Base-by-base conservation (phyloP, 2,797 vertebrate species). In the Mormyrops attenuatus region DNA sequence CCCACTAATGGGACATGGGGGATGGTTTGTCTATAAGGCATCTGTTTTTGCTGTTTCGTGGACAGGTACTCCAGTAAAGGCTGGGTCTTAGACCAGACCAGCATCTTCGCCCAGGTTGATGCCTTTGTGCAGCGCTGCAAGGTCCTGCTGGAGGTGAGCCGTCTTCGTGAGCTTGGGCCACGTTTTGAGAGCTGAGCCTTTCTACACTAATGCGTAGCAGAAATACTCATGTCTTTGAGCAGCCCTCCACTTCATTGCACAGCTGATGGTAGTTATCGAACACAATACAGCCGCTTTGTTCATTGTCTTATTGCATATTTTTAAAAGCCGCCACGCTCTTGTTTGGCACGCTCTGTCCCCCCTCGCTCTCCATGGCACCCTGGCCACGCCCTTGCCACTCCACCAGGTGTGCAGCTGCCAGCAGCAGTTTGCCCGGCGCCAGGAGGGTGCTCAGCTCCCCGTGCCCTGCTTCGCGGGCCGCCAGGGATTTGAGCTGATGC, bases 101-200 rank as follows among this genome's bases (percentile, higher is more conserved):
- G 91, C 44, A 96, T 98, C 91, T 98, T 98, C 55, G 95, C 96
- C 69, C 93, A 96, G 90, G 93, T 97, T 41, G 97, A 98, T 60
- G 95, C 96, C 11, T 97, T 96, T 47, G 94, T 98, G 88, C 96
- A 97, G 88, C 96, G 97, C 89, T 97, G 97, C 93, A 96, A 93
- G 93, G 96, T 97, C 73, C 95, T 98, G n/a, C 93, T 97, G 44
- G 97, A 98, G 97, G 97, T 98, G 92, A 90, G 95, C 17, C n/a
- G 53, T 86, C n/a, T 55, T 50, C 15, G 0, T 52, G 13, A 52
- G 53, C 80, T 85, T 38, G 26, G 53, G 17, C 41, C 22, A 2
- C 41, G 1, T 47, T 55, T 50, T 52, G 44, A 66, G 38, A 88
- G 73, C 17, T n/a, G 73, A 47, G 73, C 1, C 41, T 17, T 9